Evolutionary conservation across 2,113 vertebrate genomes (phyloP), one percentile per base, ranked within the genome.

Genomic region (Heterocephalus glaber): DNA sequence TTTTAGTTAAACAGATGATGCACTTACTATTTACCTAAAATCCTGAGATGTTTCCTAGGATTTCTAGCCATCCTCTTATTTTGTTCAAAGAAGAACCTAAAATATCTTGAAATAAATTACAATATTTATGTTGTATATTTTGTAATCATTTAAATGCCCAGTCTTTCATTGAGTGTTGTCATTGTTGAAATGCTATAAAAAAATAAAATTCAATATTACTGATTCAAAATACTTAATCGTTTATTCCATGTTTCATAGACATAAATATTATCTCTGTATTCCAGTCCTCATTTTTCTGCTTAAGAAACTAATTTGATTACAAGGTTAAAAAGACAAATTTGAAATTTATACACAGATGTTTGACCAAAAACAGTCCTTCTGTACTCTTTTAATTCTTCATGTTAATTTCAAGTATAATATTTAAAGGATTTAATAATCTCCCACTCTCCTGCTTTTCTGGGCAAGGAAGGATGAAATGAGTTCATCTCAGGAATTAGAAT

Each of bases 131-230:
- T 54, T 66, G 28, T 54, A 70, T 66, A 90, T 72, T 52, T 84
- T 92, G 26, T 65, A 28, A 90, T 19, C 30, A 94, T 26, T 41
- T 49, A 81, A 89, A 74, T 80, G 30, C 9, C 12, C 5, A 91
- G 11, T n/a, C 22, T 66, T 92, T 65, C 20, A 28, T 8, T 89
- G 33, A 94, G 52, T 72, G 17, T 93, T 82, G 30, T 49, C 22
- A 49, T 17, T 49, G 56, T 30, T 95, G 58, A 95, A 81, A 20
- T 38, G 5, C 72, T 80, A 41, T 24, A 10, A n/a, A 80, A n/a
- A 80, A 91, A 90, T 80, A 95, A 49, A 74, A 76, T 93, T 72
- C 12, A 95, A 76, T 74, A 66, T 4, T 82, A 92, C 66, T 61
- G 93, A 68, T 20, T 92, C 30, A 33, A 5, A 95, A 74, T 76